phyloP scores from a whole-genome alignment of 2,797 vertebrate species.

The Epinephelus malabaricus region DNA sequence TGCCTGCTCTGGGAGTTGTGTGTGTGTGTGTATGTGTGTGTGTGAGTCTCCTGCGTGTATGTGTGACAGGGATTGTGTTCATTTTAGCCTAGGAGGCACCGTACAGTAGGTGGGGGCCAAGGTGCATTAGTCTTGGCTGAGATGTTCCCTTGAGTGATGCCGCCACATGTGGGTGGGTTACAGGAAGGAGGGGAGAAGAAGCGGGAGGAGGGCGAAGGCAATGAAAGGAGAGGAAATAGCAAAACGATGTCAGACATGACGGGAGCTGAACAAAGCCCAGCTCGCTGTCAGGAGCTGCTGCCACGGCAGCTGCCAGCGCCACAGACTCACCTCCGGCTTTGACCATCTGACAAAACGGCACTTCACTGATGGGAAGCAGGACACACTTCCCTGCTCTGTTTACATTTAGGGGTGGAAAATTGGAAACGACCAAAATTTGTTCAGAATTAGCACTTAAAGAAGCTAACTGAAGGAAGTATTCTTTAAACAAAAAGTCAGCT shows the following conservation, averaged over 20 bases:
- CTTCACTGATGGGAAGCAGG: conserved; percentile 32
- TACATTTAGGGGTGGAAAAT: conserved; percentile 2
- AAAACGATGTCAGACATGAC: conserved; percentile 70
- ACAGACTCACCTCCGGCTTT: conserved; percentile 51
- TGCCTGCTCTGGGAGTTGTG: conserved; percentile 64
- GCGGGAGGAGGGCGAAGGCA: conserved; percentile 17
- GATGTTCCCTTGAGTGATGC: conserved; percentile 75
- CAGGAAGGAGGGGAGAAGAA: conserved; percentile 16
- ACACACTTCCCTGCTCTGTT: conserved; percentile 25
- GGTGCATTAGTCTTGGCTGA: conserved; percentile 76
- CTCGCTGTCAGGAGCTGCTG: conserved; percentile 47
- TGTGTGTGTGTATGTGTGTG: conserved; percentile 32
- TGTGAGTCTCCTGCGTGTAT: conserved; percentile 19
- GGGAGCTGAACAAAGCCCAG: conserved; percentile 69
- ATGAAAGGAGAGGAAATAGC: conserved; percentile 69
- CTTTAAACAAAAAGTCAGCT: neutral
- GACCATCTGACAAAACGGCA: conserved; percentile 47
- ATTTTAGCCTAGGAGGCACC: conserved; percentile 61
- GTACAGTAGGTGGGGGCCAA: conserved; percentile 71
- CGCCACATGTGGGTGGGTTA: conserved; percentile 63
- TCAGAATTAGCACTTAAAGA: neutral
- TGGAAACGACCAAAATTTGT: neutral
- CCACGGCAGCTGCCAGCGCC: conserved; percentile 41
- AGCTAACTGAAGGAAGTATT: no score
- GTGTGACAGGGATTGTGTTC: conserved; percentile 66